Percentiles rank a stretch among this genome's conserved stretches.
phyloP scores from a whole-genome alignment of 2,113 vertebrate species.

The Rhinoptilus africanus region DNA sequence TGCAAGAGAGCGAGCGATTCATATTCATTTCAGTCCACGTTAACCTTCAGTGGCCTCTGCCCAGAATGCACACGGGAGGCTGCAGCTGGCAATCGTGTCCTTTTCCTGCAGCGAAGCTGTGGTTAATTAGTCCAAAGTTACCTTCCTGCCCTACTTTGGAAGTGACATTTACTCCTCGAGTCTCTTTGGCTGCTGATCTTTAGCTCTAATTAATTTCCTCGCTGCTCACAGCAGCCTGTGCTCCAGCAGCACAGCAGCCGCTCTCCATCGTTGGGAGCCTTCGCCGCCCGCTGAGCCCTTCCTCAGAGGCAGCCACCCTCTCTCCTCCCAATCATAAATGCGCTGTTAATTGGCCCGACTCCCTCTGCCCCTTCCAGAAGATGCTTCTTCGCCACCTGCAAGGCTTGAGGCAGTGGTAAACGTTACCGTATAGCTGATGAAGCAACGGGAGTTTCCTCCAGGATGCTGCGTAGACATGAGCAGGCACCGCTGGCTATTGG shows the following conservation, averaged over 20 bases:
- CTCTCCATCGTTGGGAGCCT: neutral
- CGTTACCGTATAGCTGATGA: neutral
- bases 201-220: constrained; percentile 17
- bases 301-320: neutral
- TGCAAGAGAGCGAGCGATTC: fast-evolving
- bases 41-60: neutral
- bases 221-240: neutral
- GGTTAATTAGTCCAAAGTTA: constrained; percentile 27
- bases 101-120: neutral
- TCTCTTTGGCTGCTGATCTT: constrained; percentile 8
- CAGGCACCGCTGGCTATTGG: neutral
- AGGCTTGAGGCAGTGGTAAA: neutral
- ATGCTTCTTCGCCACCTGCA: neutral
- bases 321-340: neutral
- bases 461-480: neutral
- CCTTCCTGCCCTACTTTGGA: constrained; percentile 32
- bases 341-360: neutral
- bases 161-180: constrained; percentile 22
- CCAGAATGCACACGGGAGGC: neutral
- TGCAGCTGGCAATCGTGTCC: neutral
- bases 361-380: neutral
- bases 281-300: neutral
- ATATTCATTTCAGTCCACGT: neutral
- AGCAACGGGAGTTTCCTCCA: neutral
- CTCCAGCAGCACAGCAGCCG: neutral